Conservation (phyloP, 1,140 invertebrate genomes). For the Limonius californicus region DNA sequence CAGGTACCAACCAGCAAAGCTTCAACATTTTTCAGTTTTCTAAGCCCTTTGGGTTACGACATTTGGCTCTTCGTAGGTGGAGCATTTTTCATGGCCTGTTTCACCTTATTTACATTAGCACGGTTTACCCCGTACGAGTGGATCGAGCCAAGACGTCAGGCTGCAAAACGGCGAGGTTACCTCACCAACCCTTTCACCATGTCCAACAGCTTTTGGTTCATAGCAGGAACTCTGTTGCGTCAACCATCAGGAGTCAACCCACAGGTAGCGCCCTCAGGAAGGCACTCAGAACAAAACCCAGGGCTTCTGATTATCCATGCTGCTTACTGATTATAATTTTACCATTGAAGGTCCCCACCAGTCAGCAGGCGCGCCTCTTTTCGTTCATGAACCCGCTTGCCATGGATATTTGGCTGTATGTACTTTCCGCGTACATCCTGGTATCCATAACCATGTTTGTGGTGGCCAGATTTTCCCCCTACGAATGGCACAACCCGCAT, state of each 20-base stretch:
- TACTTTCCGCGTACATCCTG: conserved; percentile 70
- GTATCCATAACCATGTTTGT: conserved; percentile 81
- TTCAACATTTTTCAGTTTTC: conserved; percentile 89
- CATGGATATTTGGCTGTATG: conserved; percentile 78
- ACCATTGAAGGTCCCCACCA: conserved; percentile 52
- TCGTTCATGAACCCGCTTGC: conserved; percentile 86
- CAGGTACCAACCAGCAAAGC: conserved; percentile 87
- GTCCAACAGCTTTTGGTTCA: conserved; percentile 91
- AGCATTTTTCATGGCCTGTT: conserved; percentile 87
- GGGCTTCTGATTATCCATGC: neutral
- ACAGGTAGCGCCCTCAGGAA: conserved; percentile 59
- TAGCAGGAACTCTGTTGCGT: conserved; percentile 87
- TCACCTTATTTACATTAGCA: conserved; percentile 91
- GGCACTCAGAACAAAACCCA: neutral
- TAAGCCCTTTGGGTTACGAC: conserved; percentile 88
- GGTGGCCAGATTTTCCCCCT: conserved; percentile 74
- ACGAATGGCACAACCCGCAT: conserved; percentile 77
- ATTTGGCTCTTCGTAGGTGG: conserved; percentile 93
- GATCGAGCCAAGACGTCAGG: conserved; percentile 71
- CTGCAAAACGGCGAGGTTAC: conserved; percentile 72
- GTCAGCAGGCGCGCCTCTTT: conserved; percentile 72
- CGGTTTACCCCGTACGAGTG: conserved; percentile 95
- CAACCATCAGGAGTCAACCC: conserved; percentile 87
- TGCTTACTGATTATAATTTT: neutral
- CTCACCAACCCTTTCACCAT: conserved; percentile 92